Evolutionary conservation across 2,797 vertebrate species (phyloP), one percentile per base, ranked within the genome.

Genomic region (Halcyon leucocephala): DNA sequence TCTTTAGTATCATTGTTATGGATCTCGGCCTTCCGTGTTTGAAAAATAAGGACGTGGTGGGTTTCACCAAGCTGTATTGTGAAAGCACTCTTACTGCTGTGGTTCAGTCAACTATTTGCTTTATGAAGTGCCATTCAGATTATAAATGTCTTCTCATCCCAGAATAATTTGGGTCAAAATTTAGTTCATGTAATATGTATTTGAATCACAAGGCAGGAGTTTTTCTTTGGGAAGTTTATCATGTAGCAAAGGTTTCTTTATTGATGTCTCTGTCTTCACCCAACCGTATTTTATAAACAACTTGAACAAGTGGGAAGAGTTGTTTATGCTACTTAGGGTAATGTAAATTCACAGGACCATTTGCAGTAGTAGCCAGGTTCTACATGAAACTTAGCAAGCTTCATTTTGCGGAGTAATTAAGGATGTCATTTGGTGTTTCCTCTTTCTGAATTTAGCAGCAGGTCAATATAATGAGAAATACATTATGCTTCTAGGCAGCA

Each of bases 351-450:
- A 28, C 14, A 49, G 58, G 18, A 82, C 4, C 19, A 44, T 77
- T 81, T 85, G 22, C 35, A 81, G 60, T 15, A 79, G 31, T 82
- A 62, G 35, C 42, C 55, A 55, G 4, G 4, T 69, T 78, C 39
- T 57, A 49, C 14, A 20, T 33, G 65, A 73, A 80, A 60, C 24
- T 42, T 65, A 42, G 24, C 3, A 86, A 89, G 22, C 31, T 91
- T 66, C 4, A n/a, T 72, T 87, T 90, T 93, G 3, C 20, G 52
- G n/a, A 61, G 25, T 62, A 96, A 90, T 71, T 94, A 96, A 33
- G 37, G 33, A 33, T 70, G 57, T 57, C 0, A 6, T 94, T 95
- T 88, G 26, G 35, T 69, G n/a, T 28, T 52, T 22, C 28, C 10
- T 73, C 24, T 81, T 82, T 69, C 44, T 91, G 72, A 17, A 72